phyloP scores from a whole-genome alignment of 2,113 vertebrate genomes.

The Melospiza georgiana region DNA sequence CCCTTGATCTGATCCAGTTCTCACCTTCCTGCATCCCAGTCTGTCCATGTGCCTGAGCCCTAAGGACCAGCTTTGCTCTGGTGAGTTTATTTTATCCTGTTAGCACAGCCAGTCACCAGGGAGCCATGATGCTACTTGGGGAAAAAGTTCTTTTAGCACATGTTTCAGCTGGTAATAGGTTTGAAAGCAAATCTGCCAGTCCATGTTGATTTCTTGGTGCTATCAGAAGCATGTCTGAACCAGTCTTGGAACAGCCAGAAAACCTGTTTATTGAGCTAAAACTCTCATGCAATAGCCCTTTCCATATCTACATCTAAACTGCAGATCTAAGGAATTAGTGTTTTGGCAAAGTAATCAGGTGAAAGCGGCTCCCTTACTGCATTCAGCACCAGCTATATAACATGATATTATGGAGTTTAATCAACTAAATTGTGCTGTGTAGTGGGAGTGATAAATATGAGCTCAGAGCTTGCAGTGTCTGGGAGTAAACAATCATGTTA shows the following conservation, averaged over 20 bases:
- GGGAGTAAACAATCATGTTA: background rate
- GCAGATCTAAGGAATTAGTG: background rate
- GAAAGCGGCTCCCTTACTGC: background rate
- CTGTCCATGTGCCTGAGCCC: fast-evolving
- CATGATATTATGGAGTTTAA: background rate
- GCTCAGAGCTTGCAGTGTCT: background rate
- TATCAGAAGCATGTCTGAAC: background rate
- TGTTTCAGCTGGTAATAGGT: background rate
- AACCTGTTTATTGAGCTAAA: background rate
- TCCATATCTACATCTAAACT: background rate
- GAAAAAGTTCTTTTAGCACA: background rate
- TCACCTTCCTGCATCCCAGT: background rate
- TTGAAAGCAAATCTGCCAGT: background rate
- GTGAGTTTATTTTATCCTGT: background rate
- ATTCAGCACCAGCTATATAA: background rate
- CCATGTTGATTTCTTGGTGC: background rate
- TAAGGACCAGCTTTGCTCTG: background rate
- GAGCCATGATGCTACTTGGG: background rate
- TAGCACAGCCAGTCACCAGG: fast-evolving
- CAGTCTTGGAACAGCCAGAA: background rate
- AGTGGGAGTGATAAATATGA: background rate
- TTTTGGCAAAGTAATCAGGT: background rate
- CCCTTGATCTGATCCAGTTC: background rate
- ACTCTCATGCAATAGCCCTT: background rate
- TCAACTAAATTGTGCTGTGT: background rate